phyloP scores from a whole-genome alignment of 2,888 invertebrate genomes.

The Heliconius aoede region DNA sequence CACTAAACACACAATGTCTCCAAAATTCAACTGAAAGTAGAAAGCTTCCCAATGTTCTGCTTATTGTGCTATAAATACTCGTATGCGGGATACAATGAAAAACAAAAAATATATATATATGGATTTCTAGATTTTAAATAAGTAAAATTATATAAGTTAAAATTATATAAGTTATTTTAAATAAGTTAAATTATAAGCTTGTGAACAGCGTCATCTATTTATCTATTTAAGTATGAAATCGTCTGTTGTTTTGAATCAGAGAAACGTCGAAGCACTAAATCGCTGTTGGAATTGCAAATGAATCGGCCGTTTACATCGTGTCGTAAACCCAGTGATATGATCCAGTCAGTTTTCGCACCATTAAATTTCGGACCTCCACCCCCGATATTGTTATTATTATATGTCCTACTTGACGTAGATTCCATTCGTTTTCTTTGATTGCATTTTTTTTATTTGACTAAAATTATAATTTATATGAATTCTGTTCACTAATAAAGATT shows the following conservation, averaged over 20 bases:
- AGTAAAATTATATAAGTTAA: too few species aligned
- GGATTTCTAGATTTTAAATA: too few species aligned
- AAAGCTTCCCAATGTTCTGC: too few species aligned
- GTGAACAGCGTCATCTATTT: background rate
- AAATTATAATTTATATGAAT: conserved; percentile 7
- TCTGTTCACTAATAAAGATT: background rate
- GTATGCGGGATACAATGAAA: too few species aligned
- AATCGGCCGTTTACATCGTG: conserved; percentile 81
- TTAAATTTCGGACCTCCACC: conserved; percentile 78
- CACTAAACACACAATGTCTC: too few species aligned
- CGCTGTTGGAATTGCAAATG: conserved; percentile 83
- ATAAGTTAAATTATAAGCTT: background rate
- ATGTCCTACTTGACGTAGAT: conserved; percentile 59
- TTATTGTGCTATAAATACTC: too few species aligned
- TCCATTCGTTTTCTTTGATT: conserved; percentile 31
- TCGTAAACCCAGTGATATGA: conserved; percentile 82
- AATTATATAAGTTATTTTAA: too few species aligned
- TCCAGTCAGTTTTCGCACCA: conserved; percentile 83
- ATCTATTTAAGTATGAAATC: background rate
- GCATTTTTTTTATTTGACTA: conserved; percentile 15
- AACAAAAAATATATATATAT: too few species aligned
- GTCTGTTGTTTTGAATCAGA: conserved; percentile 41
- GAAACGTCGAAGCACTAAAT: conserved; percentile 62
- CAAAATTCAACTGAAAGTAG: too few species aligned
- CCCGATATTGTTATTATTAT: conserved; percentile 70